phyloP scores from a whole-genome alignment of 2,888 invertebrate species.

The Sipha maydis region DNA sequence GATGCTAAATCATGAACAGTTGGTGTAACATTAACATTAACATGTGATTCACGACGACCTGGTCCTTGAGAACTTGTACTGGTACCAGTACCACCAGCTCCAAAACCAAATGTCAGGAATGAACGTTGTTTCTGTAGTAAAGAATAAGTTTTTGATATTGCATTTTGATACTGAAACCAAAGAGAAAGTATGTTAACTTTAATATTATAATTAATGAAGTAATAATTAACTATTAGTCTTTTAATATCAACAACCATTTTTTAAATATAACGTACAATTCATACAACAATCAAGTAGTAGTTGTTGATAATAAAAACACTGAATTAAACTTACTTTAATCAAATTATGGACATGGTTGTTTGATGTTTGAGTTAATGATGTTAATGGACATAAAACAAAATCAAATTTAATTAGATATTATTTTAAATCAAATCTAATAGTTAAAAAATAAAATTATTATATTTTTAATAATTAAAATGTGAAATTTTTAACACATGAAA shows the following conservation, averaged over 20 bases:
- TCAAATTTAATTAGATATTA: conserved; percentile 48
- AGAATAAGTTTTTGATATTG: conserved; percentile 71
- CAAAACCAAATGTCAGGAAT: conserved; percentile 98
- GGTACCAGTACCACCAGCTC: conserved; percentile 72
- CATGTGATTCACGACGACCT: conserved; percentile 87
- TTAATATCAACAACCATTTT: conserved; percentile 35
- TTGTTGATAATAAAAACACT: conserved; percentile 2
- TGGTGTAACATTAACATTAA: conserved; percentile 96
- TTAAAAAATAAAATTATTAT: not conserved
- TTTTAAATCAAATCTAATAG: conserved; percentile 39
- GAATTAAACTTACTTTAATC: conserved; percentile 45
- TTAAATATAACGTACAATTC: not conserved
- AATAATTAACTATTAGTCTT: conserved; percentile 63
- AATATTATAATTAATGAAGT: not conserved
- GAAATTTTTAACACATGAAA: not conserved
- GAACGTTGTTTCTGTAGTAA: conserved; percentile 97
- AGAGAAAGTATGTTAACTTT: not conserved
- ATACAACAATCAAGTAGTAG: not conserved
- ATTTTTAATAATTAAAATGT: not conserved
- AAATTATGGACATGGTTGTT: conserved; percentile 14
- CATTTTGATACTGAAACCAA: conserved; percentile 84
- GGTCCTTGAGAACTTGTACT: conserved; percentile 72
- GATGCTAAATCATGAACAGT: conserved; percentile 89
- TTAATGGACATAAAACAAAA: conserved; percentile 61
- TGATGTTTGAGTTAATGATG: conserved; percentile 48